These are phyloP conservation scores for Electrona antarctica DNA, from an alignment of 2,113 vertebrate genomes.

Conservation along the genomic window DNA sequence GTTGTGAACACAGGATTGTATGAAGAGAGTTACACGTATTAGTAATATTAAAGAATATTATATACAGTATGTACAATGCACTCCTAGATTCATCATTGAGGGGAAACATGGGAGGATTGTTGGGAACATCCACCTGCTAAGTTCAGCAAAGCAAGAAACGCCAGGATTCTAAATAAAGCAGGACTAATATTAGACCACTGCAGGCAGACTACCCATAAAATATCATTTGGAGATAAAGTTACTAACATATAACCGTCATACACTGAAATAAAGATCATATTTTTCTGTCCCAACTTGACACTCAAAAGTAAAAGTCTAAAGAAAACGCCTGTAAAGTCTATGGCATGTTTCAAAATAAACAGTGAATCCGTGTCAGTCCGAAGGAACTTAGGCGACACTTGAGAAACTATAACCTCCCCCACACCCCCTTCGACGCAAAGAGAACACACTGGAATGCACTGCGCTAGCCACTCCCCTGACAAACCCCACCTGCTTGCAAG, in stretches of 20 bases:
- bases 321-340: slow-evolving; percentile 45
- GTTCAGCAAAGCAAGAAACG: slow-evolving; percentile 54
- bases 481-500: slow-evolving; percentile 18
- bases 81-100: not conserved
- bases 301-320: slow-evolving; percentile 30
- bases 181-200: slow-evolving; percentile 24
- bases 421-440: not conserved
- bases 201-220: slow-evolving; percentile 28
- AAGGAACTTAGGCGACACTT: slow-evolving; percentile 76
- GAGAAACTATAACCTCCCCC: slow-evolving; percentile 46
- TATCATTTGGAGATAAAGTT: slow-evolving; percentile 20
- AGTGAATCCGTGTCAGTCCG: slow-evolving; percentile 58
- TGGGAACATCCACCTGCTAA: slow-evolving; percentile 57
- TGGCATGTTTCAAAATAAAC: slow-evolving; percentile 73
- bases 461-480: slow-evolving; percentile 18
- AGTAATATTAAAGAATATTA: too few species aligned
- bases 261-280: not conserved
- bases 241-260: not conserved
- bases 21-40: not conserved
- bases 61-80: not conserved
- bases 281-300: slow-evolving; percentile 38
- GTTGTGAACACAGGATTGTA: not conserved
- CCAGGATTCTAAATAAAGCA: slow-evolving; percentile 66
- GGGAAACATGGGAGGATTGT: slow-evolving; percentile 28
- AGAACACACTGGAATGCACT: slow-evolving; percentile 61